Base-by-base conservation (phyloP, 2,797 vertebrate species). In the Notoglanidium macrostoma region DNA sequence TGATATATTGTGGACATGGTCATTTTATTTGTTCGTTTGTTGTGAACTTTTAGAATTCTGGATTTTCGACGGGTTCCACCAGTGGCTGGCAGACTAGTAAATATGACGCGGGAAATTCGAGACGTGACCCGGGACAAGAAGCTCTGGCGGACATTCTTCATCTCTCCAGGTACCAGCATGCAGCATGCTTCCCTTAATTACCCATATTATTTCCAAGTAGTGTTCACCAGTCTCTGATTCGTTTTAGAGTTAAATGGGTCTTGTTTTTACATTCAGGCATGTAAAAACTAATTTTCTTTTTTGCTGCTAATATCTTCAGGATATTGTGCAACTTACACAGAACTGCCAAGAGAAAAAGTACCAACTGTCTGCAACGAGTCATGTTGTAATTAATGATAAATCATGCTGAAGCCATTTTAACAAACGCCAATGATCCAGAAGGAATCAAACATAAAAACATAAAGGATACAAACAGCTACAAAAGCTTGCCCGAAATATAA, bases 61-160 rank as follows among this genome's bases (percentile, higher is more conserved):
- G 98, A 98, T 93, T 99, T 99, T 91, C 96, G 98, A 26, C 96
- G 98, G 0, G 98, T 99, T 21, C 98, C 98, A 0, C 98, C 98
- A 0, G 98, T 99, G 70, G 98, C 97, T 0, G 98, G 98, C 0
- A 96, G 98, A 54, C 94, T 98, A 87, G 96, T 99, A 85, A 99
- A 99, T 94, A 99, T 99, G 98, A 99, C 98, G 0, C 96, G 95
- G 51, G 98, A 99, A 92, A 99, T 99, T 87, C 94, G 97, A 87
- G 98, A 99, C 0, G 95, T 99, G 80, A 99, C 98, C 0, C 95
- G 97, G 0, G 98, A 99, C 92, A 99, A 99, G 94, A 99, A 99
- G 89, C 94, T 99, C 26, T 98, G 97, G 98, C 96, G 97, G 87
- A 99, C 98, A 0, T 99, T 99, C 94, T 99, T 99, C 93, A 97